Conservation (phyloP, 2,797 vertebrate species). For the Chaunax sp. region DNA sequence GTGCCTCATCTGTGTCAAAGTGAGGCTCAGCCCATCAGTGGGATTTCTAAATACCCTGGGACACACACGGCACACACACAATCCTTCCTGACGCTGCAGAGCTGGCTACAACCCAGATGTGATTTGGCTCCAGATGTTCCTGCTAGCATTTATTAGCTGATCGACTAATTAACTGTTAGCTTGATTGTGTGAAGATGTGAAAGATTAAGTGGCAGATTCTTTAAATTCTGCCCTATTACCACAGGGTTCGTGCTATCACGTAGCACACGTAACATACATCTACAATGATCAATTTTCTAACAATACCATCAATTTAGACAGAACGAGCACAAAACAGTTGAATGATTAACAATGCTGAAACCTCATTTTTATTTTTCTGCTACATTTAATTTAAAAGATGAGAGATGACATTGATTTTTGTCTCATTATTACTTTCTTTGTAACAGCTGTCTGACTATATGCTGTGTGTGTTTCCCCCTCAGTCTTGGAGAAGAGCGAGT, state of each 20-base stretch:
- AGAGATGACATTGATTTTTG: too few relatives aligned
- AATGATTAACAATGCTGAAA: neutral
- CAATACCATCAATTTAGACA: neutral
- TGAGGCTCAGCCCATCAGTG: slow-evolving; percentile 28
- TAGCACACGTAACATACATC: neutral
- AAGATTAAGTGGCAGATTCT: slow-evolving; percentile 28
- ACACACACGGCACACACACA: slow-evolving; percentile 37
- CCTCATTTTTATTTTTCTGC: too few relatives aligned
- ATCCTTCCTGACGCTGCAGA: neutral
- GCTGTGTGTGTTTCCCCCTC: slow-evolving; percentile 19
- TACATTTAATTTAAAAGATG: too few relatives aligned
- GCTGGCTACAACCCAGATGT: slow-evolving; percentile 58
- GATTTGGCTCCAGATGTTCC: slow-evolving; percentile 67
- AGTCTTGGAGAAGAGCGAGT: slow-evolving; percentile 99
- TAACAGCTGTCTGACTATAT: slow-evolving; percentile 6
- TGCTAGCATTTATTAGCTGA: slow-evolving; percentile 45
- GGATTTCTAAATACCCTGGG: slow-evolving; percentile 25
- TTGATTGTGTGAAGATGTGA: slow-evolving; percentile 51
- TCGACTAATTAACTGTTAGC: slow-evolving; percentile 57
- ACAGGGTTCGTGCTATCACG: neutral
- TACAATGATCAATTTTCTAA: slow-evolving; percentile 5
- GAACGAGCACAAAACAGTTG: neutral
- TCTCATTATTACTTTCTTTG: slow-evolving; percentile 5
- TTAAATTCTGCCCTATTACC: slow-evolving; percentile 1
- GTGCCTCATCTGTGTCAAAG: slow-evolving; percentile 66